These are phyloP conservation scores for Cygnus buccinator DNA, from an alignment of 2,113 vertebrate genomes.

Conservation along the genomic window DNA sequence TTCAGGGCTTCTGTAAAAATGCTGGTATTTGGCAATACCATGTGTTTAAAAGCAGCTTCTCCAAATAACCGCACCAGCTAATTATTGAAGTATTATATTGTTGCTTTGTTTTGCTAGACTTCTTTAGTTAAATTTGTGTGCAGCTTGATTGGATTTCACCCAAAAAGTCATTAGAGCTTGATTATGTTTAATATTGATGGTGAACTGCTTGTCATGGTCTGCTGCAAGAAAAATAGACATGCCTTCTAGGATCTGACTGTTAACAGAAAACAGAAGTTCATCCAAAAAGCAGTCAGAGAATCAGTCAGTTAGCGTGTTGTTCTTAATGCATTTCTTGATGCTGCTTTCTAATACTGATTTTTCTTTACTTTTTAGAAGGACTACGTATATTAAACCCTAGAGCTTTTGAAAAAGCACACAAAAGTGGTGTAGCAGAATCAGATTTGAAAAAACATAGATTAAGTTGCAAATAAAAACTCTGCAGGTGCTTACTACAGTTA, in stretches of 20 bases:
- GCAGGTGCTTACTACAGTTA: neutral
- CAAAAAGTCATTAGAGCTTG: conserved; percentile 4
- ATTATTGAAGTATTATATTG: neutral
- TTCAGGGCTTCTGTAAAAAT: neutral
- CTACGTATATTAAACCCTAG: neutral
- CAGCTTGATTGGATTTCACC: conserved; percentile 13
- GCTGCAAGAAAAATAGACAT: neutral
- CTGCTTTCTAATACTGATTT: neutral
- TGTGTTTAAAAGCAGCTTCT: neutral
- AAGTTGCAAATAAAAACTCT: neutral
- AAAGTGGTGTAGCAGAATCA: neutral
- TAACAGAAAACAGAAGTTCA: neutral
- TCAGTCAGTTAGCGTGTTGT: neutral
- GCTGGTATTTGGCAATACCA: neutral
- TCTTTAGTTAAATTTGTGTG: neutral
- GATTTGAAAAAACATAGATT: neutral
- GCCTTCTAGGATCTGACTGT: neutral
- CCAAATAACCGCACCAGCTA: neutral
- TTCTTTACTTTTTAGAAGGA: neutral
- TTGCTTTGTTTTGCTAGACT: conserved; percentile 29
- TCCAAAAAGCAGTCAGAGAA: neutral
- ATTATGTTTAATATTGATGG: neutral
- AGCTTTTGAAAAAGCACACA: neutral
- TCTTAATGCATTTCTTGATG: neutral
- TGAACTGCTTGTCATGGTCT: neutral